phyloP scores from a whole-genome alignment of 1,140 invertebrate genomes.

The Drosophila varians region DNA sequence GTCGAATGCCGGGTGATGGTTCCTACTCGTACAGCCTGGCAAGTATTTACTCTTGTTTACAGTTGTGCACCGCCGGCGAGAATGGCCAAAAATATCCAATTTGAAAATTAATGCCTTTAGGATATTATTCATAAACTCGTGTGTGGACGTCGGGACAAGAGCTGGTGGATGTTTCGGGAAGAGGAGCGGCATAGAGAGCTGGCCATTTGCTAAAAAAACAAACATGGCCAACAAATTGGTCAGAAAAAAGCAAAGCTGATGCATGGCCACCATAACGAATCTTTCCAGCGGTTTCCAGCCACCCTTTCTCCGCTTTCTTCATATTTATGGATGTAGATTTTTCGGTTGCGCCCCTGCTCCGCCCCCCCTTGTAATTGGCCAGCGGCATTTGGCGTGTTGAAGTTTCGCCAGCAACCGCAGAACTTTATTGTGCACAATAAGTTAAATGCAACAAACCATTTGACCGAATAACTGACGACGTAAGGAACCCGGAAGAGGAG shows the following conservation, averaged over 20 bases:
- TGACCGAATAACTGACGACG: constrained; percentile 37
- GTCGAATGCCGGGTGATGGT: neutral
- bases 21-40: constrained; percentile 19
- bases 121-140: constrained; percentile 76
- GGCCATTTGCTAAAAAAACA: constrained; percentile 14
- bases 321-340: constrained; percentile 71
- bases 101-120: constrained; percentile 80
- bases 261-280: constrained; percentile 28
- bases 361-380: constrained; percentile 59
- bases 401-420: constrained; percentile 68
- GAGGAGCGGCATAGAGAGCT: constrained; percentile 9
- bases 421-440: constrained; percentile 74
- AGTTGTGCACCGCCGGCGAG: constrained; percentile 64
- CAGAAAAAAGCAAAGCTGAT: constrained; percentile 41
- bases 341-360: constrained; percentile 8
- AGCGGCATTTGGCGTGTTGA: constrained; percentile 67
- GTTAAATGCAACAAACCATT: constrained; percentile 77
- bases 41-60: constrained; percentile 72
- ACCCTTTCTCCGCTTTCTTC: constrained; percentile 7
- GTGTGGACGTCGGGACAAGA: neutral
- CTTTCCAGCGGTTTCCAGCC: constrained; percentile 3
- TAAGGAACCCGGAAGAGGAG: neutral
- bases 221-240: constrained; percentile 21
- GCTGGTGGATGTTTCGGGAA: constrained; percentile 45
- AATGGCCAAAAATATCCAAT: constrained; percentile 80